Base-by-base conservation (phyloP, 2,113 vertebrate species). In the Daubentonia madagascariensis region DNA sequence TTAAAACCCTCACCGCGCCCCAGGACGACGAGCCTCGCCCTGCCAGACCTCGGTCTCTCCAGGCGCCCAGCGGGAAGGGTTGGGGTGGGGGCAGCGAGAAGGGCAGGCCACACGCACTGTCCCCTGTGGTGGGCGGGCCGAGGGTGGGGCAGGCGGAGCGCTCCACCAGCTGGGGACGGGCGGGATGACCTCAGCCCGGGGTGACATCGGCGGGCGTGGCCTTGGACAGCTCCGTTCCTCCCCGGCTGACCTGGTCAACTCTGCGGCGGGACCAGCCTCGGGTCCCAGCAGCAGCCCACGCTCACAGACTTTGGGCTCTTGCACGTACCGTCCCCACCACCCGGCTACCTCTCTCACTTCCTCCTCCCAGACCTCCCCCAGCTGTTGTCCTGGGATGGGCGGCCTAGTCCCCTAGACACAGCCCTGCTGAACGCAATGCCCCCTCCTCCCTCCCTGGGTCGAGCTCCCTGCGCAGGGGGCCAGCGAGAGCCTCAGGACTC, bases 401-500 rank as follows among this genome's bases (percentile, higher is more conserved):
- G 30, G 11, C 3, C 1, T 9, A 10, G 63, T 5, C 13, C 23
- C 79, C 11, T 12, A 5, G 37, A 37, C 10, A 40, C 1, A 1
- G 25, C 3, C 9, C 8, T 11, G 2, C 61, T 3, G 63, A 79
- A 2, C 40, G 17, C 2, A 11, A 72, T 7, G n/a, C 8, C 16
- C 9, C 1, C 7, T n/a, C 28, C 2, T 16, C n/a, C 11, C 23
- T 8, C 4, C 30, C 43, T 0, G 0, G 30, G 40, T 13, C 1
- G 6, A 57, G 20, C 37, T 70, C 40, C 32, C 54, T 20, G 92
- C 1, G 1, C 8, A 0, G 8, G 79, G 52, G 50, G 17, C 37
- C 7, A 63, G 35, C n/a, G 1, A 45, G 70, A 2, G 0, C 65
- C 37, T 14, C 0, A 0, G 23, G 83, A 52, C 76, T 76, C 25